These are phyloP conservation scores for Gastracanthus pulcherrimus DNA, from an alignment of 2,888 invertebrate species.

Conservation along the genomic window DNA sequence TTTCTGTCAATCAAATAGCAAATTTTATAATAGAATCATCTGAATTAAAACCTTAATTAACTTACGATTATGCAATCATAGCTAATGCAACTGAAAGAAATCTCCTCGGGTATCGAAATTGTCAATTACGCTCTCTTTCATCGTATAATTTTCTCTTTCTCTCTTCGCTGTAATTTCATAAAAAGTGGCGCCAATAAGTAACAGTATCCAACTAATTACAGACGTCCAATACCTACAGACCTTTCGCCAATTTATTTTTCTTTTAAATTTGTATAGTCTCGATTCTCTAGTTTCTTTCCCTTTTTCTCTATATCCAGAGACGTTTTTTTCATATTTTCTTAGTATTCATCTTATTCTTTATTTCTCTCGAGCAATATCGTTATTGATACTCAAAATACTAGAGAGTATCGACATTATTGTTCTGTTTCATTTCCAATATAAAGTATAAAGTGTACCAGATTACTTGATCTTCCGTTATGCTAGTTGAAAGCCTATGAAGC, in stretches of 20 bases:
- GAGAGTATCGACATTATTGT: too few species aligned
- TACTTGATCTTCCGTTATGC: too few species aligned
- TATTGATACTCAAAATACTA: too few species aligned
- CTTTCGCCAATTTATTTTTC: conserved; percentile 15
- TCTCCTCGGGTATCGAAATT: conserved; percentile 7
- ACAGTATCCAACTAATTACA: conserved; percentile 39
- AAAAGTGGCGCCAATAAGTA: conserved; percentile 6
- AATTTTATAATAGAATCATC: neutral
- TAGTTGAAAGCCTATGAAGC: too few species aligned
- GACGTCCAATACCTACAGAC: conserved; percentile 17
- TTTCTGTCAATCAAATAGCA: neutral
- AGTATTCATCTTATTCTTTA: neutral
- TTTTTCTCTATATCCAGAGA: conserved; percentile 62
- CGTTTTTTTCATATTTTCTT: neutral
- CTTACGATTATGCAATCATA: neutral
- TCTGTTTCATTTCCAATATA: too few species aligned
- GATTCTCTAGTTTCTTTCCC: conserved; percentile 9
- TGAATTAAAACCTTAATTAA: neutral
- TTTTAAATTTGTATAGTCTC: conserved; percentile 7
- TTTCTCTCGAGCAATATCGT: too few species aligned
- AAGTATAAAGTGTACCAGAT: too few species aligned
- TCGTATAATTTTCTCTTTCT: conserved; percentile 9
- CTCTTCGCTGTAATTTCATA: conserved; percentile 8
- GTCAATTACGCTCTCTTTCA: conserved; percentile 30
- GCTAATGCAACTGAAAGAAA: neutral